phyloP scores from a whole-genome alignment of 2,888 invertebrate species.

The Drosophila buzzatii region DNA sequence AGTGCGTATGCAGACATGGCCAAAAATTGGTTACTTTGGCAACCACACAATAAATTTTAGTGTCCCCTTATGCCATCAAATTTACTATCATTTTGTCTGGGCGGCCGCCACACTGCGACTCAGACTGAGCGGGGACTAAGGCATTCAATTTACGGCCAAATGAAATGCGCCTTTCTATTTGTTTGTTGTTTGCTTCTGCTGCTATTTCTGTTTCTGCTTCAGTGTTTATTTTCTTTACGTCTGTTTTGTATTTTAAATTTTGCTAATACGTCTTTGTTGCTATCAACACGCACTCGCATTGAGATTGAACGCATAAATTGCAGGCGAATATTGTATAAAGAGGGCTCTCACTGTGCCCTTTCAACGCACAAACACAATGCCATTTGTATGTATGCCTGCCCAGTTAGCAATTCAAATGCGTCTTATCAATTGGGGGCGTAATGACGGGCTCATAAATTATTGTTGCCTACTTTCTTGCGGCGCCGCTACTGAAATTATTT shows the following conservation, averaged over 20 bases:
- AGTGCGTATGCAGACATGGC: constrained; percentile 27
- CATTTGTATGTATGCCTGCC: constrained; percentile 62
- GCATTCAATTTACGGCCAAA: constrained; percentile 69
- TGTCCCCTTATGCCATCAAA: constrained; percentile 57
- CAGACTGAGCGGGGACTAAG: constrained; percentile 52
- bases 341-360: constrained; percentile 3
- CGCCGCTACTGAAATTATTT: constrained; percentile 34
- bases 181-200: neutral
- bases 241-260: constrained; percentile 63
- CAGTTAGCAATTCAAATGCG: constrained; percentile 70
- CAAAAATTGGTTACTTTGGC: constrained; percentile 34
- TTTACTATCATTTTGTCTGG: constrained; percentile 75
- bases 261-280: constrained; percentile 66
- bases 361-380: constrained; percentile 49
- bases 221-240: constrained; percentile 17
- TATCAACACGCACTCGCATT: constrained; percentile 27
- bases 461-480: constrained; percentile 70
- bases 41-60: constrained; percentile 74
- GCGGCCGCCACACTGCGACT: constrained; percentile 1
- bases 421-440: constrained; percentile 49
- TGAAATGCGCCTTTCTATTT: constrained; percentile 31
- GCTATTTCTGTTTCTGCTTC: neutral
- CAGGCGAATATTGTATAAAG: constrained; percentile 34
- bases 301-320: constrained; percentile 61
- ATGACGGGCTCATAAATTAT: constrained; percentile 47